These are phyloP conservation scores for Heterodera filipjevi DNA, from an alignment of 2,888 invertebrate species.

Conservation along the genomic window DNA sequence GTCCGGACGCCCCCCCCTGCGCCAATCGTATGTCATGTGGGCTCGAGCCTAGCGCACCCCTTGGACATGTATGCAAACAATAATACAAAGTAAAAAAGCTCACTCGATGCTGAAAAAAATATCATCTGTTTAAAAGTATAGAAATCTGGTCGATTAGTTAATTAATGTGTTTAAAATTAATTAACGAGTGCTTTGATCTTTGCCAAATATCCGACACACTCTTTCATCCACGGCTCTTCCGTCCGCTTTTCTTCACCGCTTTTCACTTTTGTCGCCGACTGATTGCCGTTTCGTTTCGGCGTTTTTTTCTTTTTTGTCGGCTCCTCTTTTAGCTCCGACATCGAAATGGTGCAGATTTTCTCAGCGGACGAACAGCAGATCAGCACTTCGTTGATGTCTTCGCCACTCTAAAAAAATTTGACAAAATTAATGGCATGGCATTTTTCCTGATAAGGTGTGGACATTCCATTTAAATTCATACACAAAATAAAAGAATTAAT, in stretches of 20 bases:
- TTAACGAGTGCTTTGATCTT: neutral
- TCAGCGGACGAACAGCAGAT: constrained; percentile 29
- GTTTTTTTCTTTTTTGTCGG: constrained; percentile 6
- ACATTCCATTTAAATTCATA: too few relatives aligned
- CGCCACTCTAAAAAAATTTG: constrained; percentile 38
- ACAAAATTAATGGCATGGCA: constrained; percentile 11
- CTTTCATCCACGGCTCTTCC: constrained; percentile 7
- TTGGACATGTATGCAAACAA: too few relatives aligned
- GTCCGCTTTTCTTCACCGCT: neutral
- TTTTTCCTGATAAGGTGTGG: too few relatives aligned
- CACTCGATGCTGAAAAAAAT: too few relatives aligned
- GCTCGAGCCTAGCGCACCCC: too few relatives aligned
- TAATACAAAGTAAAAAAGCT: too few relatives aligned
- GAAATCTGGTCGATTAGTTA: too few relatives aligned
- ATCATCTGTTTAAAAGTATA: too few relatives aligned
- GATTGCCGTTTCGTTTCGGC: neutral
- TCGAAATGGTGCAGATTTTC: neutral
- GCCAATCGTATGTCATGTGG: too few relatives aligned
- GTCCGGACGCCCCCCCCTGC: too few relatives aligned
- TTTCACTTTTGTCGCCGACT: neutral
- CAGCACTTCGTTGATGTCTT: constrained; percentile 58
- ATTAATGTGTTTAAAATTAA: neutral
- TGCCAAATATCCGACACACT: neutral
- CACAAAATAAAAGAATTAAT: too few relatives aligned
- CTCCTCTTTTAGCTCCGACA: neutral